phyloP scores from a whole-genome alignment of 2,797 vertebrate species.

The Rhabdophis nuchalis region DNA sequence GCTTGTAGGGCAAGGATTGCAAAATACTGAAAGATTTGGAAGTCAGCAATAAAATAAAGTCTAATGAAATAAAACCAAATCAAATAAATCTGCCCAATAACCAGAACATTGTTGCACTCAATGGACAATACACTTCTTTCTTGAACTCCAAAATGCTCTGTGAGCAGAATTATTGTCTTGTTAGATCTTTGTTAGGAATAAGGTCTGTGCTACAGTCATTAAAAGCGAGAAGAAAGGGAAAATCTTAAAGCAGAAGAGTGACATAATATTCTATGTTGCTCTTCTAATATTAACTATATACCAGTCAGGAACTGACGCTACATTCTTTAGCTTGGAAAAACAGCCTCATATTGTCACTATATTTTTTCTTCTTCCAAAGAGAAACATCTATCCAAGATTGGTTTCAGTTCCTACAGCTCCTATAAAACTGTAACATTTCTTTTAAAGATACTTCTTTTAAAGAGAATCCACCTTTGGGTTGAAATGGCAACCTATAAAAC shows the following conservation, averaged over 20 bases:
- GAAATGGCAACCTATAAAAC: neutral
- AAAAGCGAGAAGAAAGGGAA: neutral
- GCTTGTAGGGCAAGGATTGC: neutral
- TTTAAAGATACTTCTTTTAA: neutral
- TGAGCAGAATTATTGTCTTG: neutral
- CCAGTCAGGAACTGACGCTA: neutral
- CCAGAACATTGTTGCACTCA: neutral
- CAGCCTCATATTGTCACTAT: neutral
- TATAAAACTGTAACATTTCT: neutral
- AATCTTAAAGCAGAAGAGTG: neutral
- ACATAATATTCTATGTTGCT: neutral
- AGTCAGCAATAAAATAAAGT: neutral
- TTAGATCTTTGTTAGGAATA: neutral
- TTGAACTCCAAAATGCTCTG: neutral
- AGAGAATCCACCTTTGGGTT: neutral
- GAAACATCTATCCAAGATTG: neutral
- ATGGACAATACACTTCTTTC: neutral
- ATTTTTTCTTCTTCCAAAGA: neutral
- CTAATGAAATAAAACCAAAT: neutral
- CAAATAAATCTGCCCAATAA: neutral
- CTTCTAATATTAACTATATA: neutral
- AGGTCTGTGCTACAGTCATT: neutral
- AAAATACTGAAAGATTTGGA: neutral
- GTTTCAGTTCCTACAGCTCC: neutral
- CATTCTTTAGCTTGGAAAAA: neutral